Evolutionary conservation across 2,888 invertebrate species (phyloP).

Genomic region (Girardia tigrina): DNA sequence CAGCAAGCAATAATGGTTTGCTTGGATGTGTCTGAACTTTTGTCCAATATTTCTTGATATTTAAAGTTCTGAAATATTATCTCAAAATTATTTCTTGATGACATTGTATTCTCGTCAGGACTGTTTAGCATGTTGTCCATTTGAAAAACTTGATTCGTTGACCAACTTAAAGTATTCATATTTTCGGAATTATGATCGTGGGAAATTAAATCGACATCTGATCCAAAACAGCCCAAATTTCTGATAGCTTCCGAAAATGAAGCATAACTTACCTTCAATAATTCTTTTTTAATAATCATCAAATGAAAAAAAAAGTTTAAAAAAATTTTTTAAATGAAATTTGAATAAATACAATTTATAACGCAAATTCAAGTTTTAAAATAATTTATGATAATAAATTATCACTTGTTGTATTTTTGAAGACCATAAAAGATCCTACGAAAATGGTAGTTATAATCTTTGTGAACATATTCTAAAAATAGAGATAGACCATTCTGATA

Average conservation of each 20-base stretch:
- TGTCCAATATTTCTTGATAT: neutral
- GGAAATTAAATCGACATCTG: constrained; percentile 24
- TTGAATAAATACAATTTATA: too few relatives aligned
- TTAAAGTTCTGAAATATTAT: neutral
- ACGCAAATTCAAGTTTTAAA: too few relatives aligned
- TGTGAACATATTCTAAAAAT: too few relatives aligned
- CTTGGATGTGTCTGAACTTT: neutral
- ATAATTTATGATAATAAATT: too few relatives aligned
- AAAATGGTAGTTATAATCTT: too few relatives aligned
- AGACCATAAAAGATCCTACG: too few relatives aligned
- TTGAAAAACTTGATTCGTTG: neutral
- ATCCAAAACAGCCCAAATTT: constrained; percentile 70
- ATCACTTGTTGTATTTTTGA: too few relatives aligned
- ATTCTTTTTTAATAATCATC: too few relatives aligned
- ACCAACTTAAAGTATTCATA: neutral
- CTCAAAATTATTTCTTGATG: neutral
- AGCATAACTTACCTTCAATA: constrained; percentile 73
- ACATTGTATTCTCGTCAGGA: neutral
- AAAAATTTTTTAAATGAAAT: too few relatives aligned
- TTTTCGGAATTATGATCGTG: neutral
- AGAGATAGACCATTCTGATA: too few relatives aligned
- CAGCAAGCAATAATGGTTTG: constrained; percentile 11
- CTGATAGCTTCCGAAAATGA: constrained; percentile 81
- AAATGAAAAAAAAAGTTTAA: too few relatives aligned
- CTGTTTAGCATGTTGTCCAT: neutral